Evolutionary conservation across 2,888 invertebrate genomes (phyloP), one percentile per base, ranked within the genome.

Genomic region (Bimastos eiseni): DNA sequence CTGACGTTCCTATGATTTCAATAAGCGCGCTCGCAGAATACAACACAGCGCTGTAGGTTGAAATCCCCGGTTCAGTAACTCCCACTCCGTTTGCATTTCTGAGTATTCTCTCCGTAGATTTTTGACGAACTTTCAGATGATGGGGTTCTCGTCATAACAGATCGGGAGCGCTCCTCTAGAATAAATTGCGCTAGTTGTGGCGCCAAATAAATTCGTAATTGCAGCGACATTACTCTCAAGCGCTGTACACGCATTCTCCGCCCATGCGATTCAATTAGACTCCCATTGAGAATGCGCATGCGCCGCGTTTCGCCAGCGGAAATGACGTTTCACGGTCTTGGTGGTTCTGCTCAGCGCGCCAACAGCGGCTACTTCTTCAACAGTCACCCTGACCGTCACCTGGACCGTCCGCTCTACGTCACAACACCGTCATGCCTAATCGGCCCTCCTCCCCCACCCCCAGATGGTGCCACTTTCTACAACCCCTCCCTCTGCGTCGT

Each of bases 401-500:
- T 86, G 34, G 86, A 86, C 86, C 34, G 86, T 17, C 86, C 86
- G 36, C 86, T 86, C 36, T 86, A 86, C 86, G 86, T 86, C 86
- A 86, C 86, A 0, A 86, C 86, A 5, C 34, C 86, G 36, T 86
- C 86, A 86, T 86, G 86, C 24, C 37, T 86, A 19, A 37, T 34
- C 17, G 36, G 11, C 21, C 86, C 86, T 1, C 86, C 86, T 1
- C 13, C 36, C 24, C 86, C 86, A 24, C 36, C 86, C 1, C 36
- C 86, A 36, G n/a, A 70, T 13, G 70, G 70, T 1, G 0, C 70
- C 70, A 8, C 70, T 70, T 70, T 70, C 70, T 70, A 70, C 70
- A 70, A 70, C n/a, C 70, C 70, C n/a, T 70, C 70, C 70, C 70
- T 70, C 70, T 70, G 70, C 70, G n/a, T 70, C 17, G 70, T n/a